Conservation (phyloP, 2,888 invertebrate genomes). For the Nemotelus nigrinus region DNA sequence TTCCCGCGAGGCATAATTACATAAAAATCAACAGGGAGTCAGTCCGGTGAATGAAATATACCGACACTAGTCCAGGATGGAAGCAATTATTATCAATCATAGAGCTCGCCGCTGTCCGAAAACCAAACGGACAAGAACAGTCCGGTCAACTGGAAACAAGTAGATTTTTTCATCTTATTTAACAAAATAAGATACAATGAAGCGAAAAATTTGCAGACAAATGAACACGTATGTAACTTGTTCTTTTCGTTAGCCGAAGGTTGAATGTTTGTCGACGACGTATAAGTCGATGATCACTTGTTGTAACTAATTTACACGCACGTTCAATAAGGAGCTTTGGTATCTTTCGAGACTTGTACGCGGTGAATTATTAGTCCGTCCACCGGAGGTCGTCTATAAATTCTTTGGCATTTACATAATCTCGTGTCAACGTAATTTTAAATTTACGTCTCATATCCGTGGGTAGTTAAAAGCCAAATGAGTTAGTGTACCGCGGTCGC, state of each 20-base stretch:
- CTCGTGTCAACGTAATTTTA: constrained; percentile 19
- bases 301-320: constrained; percentile 48
- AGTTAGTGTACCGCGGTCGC: too few species aligned
- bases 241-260: constrained; percentile 29
- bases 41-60: not conserved
- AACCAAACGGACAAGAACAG: not conserved
- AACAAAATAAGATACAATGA: not conserved
- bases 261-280: constrained; percentile 21
- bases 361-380: constrained; percentile 23
- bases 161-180: not conserved
- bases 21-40: constrained; percentile 43
- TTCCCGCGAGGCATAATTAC: constrained; percentile 44
- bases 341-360: not conserved
- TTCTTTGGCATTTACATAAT: not conserved
- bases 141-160: constrained; percentile 29
- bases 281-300: constrained; percentile 45
- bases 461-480: too few species aligned
- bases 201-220: constrained; percentile 6
- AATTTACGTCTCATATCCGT: not conserved
- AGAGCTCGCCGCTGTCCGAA: constrained; percentile 10
- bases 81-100: constrained; percentile 48
- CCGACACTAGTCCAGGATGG: constrained; percentile 20
- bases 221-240: constrained; percentile 22
- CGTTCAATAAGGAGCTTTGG: not conserved
- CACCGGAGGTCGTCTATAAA: constrained; percentile 9